Base-by-base conservation (phyloP, 1,140 invertebrate species). In the Bombus sibiricus region DNA sequence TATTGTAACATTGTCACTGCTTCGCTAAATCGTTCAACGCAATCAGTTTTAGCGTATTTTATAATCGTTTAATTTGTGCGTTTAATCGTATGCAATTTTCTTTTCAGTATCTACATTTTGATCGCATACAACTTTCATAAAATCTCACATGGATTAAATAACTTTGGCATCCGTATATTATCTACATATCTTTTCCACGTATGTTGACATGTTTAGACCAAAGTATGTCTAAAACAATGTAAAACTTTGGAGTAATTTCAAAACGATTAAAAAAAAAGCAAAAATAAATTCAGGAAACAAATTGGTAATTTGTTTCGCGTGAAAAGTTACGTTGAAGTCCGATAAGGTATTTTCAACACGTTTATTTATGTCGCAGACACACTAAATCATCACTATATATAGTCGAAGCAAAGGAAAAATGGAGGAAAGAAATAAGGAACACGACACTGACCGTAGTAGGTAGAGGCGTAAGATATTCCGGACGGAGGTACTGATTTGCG, bases 391-490 rank as follows among this genome's bases (percentile, higher is more conserved):
- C 32, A 34, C 34, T 37, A 34, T 66, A 66, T n/a, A 32, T 47
- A 22, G n/a, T 25, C n/a, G 25, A 4, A 8, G 22, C 4, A 28
- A 13, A 5, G 18, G 34, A 6, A 32, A 28, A 34, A 22, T 22
- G 18, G 5, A 28, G n/a, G 15, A 75, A 32, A 6, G 6, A 53
- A 75, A 13, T 25, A 1, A 41, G 0, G 34, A 71, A 62, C 28
- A 34, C 15, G 18, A 77, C 78, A 96, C 97, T 97, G 96, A 98
- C 98, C 96, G 98, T 98, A 72, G 98, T 98, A 83, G 98, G 98
- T 88, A 98, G 95, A 89, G 98, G 98, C 92, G 98, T 97, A 93
- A 98, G 96, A 95, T 98, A 98, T 96, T 98, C 98, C 96, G 98
- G 98, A 95, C 98, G 96, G 93, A 98, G 96, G 95, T 98, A 98